phyloP scores from a whole-genome alignment of 2,797 vertebrate species.

The Okamejei kenojei region DNA sequence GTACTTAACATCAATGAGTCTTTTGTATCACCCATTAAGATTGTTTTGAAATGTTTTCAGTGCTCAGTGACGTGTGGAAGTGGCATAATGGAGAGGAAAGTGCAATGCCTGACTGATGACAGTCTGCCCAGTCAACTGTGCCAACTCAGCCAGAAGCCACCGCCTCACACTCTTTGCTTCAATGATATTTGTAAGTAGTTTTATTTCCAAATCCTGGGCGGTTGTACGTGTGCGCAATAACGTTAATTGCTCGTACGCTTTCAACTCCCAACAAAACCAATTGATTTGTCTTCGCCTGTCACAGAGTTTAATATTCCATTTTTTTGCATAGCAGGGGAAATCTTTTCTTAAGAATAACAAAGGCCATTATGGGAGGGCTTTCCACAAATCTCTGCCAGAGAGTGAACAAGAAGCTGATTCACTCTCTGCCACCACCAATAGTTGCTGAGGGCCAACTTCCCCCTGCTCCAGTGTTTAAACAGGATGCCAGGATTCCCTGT shows the following conservation, averaged over 20 bases:
- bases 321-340: too few relatives aligned
- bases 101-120: conserved; percentile 71
- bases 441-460: background rate
- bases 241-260: background rate
- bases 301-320: background rate
- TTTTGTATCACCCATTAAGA: background rate
- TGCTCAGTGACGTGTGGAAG: conserved; percentile 83
- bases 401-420: conserved; percentile 1
- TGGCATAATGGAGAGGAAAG: conserved; percentile 70
- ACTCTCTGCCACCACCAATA: background rate
- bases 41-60: conserved; percentile 51
- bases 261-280: background rate
- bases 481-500: conserved; percentile 3
- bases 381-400: background rate
- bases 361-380: background rate
- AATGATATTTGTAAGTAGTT: conserved; percentile 72
- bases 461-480: background rate
- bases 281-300: background rate
- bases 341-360: background rate
- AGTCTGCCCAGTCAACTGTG: conserved; percentile 68
- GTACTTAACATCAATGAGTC: background rate
- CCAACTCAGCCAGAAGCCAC: conserved; percentile 68
- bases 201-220: background rate
- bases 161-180: conserved; percentile 66
- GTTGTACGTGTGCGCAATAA: background rate